These are phyloP conservation scores for Carettochelys insculpta DNA, from an alignment of 2,113 vertebrate species.

Conservation along the genomic window DNA sequence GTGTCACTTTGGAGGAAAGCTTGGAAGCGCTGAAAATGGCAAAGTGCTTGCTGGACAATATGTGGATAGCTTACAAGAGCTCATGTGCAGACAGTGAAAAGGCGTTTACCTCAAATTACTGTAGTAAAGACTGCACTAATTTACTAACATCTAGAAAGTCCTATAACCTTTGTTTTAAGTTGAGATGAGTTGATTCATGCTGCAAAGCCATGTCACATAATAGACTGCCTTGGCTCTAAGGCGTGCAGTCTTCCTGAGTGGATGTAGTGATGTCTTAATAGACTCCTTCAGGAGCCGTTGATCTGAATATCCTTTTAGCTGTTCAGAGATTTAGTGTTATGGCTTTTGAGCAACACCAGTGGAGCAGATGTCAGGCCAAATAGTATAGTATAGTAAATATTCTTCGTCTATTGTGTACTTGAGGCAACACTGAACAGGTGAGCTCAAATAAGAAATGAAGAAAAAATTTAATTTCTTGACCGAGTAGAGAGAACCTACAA, in stretches of 20 bases:
- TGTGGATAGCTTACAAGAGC: not conserved
- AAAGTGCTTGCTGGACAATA: not conserved
- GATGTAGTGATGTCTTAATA: not conserved
- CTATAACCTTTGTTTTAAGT: not conserved
- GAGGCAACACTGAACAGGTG: slow-evolving; percentile 6
- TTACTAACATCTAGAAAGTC: not conserved
- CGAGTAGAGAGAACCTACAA: not conserved
- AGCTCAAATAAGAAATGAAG: not conserved
- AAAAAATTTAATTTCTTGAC: not conserved
- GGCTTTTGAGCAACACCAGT: not conserved
- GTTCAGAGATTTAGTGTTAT: not conserved
- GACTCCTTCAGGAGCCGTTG: not conserved
- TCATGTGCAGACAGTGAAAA: not conserved
- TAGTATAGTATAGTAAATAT: not conserved
- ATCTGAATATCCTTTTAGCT: not conserved
- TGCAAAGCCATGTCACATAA: not conserved
- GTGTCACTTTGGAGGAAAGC: not conserved
- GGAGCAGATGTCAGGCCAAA: not conserved
- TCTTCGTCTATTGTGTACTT: not conserved
- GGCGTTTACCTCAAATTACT: not conserved
- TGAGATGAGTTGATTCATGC: not conserved
- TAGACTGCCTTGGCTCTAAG: not conserved
- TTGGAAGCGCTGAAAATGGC: not conserved
- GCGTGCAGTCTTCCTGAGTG: not conserved
- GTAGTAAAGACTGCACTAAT: not conserved